These are phyloP conservation scores for Synchiropus splendidus DNA, from an alignment of 2,113 vertebrate species.

Conservation along the genomic window DNA sequence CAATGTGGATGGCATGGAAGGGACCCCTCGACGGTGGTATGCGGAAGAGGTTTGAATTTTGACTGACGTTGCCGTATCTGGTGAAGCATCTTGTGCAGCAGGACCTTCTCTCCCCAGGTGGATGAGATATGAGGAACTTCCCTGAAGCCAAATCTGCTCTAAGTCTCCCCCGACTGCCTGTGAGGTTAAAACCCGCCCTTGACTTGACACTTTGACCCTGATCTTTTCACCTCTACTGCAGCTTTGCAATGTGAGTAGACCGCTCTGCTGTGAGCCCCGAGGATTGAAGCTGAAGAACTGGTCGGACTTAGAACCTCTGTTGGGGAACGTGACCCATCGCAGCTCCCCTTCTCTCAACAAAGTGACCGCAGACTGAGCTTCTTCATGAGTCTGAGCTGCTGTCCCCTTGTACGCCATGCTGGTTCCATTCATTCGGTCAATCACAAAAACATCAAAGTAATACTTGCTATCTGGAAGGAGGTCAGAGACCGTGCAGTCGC, in stretches of 20 bases:
- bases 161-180: conserved; percentile 65
- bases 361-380: conserved; percentile 60
- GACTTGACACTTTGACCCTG: conserved; percentile 65
- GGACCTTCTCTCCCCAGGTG: conserved; percentile 63
- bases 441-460: conserved; percentile 80
- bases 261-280: conserved; percentile 69
- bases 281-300: conserved; percentile 70
- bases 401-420: conserved; percentile 73
- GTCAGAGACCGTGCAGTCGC: conserved; percentile 71
- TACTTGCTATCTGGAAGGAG: conserved; percentile 76
- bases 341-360: conserved; percentile 74
- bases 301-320: conserved; percentile 36
- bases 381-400: conserved; percentile 71
- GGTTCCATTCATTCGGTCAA: conserved; percentile 73
- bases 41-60: conserved; percentile 76
- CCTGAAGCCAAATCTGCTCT: conserved; percentile 74
- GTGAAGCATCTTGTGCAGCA: conserved; percentile 20
- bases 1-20: conserved; percentile 75
- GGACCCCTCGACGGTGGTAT: conserved; percentile 71
- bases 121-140: conserved; percentile 71
- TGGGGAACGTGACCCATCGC: conserved; percentile 64
- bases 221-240: conserved; percentile 67
- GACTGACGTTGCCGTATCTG: conserved; percentile 60
- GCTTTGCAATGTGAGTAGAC: conserved; percentile 76
- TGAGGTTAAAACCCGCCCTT: conserved; percentile 59